Evolutionary conservation across 2,888 invertebrate species (phyloP), one percentile per base, ranked within the genome.

Genomic region (Cheilosia grossa): DNA sequence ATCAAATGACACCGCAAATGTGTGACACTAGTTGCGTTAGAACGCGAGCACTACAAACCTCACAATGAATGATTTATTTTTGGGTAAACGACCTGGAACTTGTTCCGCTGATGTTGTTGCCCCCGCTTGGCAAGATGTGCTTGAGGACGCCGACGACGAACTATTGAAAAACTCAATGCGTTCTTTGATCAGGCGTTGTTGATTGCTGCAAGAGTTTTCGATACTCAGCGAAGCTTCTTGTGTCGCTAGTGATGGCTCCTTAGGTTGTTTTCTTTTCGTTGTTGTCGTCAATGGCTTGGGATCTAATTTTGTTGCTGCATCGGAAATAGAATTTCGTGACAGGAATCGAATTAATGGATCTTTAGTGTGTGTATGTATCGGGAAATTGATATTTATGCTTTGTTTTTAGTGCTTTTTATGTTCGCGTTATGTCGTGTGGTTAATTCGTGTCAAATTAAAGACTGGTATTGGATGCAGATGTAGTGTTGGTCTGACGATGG

Each of bases 1-100:
- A 59, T 69, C 42, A 54, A 42, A 15, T 40, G 54, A 64, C 19
- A 73, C 37, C 37, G 17, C 53, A 67, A 66, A 78, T 75, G 77
- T 54, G 59, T 58, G 58, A 63, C 72, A 70, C 51, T 47, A 54
- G 30, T 66, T 69, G 37, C 10, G 21, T 24, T 37, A 13, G 37
- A 37, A 13, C 13, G 37, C 37, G 37, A 13, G 37, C 7, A 47
- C 83, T 88, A 90, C 91, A 89, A 88, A 91, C 91, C 90, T 90
- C 67, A 89, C 72, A 51, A 88, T 87, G 78, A 89, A 89, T 37
- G 89, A 89, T 70, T 87, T 87, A 81, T 88, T 88, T 63, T 88
- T 88, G 61, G 86, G 73, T 27, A 89, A 73, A 63, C 73, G 64
- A 19, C 67, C 69, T 40, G 83, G 77, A 67, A 67, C 59, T 75